A percentile compares a stretch with the other conserved stretches of the same genome.
Evolutionary conservation across 2,113 vertebrate genomes (phyloP).

Genomic region (Astatotilapia flaviijosephi): DNA sequence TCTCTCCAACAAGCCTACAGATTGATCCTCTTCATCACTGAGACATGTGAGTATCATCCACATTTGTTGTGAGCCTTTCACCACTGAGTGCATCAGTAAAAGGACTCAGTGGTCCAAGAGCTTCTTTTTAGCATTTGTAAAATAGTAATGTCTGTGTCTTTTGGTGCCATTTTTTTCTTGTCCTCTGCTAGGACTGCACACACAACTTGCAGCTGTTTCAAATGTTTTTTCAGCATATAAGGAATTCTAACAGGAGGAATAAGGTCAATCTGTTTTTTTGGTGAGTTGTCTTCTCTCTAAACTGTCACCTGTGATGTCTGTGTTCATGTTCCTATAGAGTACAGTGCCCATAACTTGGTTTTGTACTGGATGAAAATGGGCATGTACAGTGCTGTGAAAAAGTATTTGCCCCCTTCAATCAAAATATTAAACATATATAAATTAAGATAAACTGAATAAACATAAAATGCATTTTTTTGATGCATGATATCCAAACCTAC

Average conservation of each 20-base stretch:
- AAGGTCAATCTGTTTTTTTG: background rate
- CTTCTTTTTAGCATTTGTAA: background rate
- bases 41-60: background rate
- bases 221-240: background rate
- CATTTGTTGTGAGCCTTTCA: background rate
- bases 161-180: background rate
- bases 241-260: background rate
- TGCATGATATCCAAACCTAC: background rate
- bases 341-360: background rate
- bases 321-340: background rate
- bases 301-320: background rate
- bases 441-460: background rate
- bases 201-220: background rate
- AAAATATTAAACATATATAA: background rate
- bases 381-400: background rate
- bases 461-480: background rate
- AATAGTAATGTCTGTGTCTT: background rate
- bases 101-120: background rate
- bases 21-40: background rate
- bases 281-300: background rate
- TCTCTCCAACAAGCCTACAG: background rate
- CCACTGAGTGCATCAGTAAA: background rate
- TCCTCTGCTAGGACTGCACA: background rate
- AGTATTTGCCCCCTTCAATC: background rate
- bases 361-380: background rate